Conservation (phyloP, 2,113 vertebrate species). For the Aix galericulata region DNA sequence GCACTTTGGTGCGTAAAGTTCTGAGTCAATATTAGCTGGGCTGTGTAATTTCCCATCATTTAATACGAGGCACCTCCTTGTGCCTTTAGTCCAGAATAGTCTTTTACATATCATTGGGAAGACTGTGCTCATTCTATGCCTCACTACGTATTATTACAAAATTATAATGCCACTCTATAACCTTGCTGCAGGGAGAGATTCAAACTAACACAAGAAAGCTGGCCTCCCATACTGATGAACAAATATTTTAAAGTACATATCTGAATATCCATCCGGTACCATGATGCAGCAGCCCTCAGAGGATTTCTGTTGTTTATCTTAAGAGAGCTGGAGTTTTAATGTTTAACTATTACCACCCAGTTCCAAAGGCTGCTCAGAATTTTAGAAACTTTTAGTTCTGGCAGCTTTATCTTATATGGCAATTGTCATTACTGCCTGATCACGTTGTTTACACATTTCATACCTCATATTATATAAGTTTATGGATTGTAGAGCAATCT, state of each 20-base stretch:
- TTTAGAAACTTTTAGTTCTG: not conserved
- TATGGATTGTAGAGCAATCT: not conserved
- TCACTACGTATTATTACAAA: conserved; percentile 15
- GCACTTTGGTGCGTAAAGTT: not conserved
- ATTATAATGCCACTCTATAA: conserved; percentile 12
- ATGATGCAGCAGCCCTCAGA: not conserved
- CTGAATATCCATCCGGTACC: not conserved
- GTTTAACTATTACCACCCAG: not conserved
- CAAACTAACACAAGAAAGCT: not conserved
- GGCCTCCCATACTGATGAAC: conserved; percentile 29
- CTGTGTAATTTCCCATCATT: not conserved
- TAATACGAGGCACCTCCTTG: not conserved
- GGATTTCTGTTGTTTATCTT: conserved; percentile 4
- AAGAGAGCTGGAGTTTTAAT: not conserved
- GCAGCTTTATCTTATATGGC: not conserved
- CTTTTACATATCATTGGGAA: not conserved
- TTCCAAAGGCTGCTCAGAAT: not conserved
- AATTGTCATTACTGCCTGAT: not conserved
- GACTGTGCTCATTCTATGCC: conserved; percentile 8
- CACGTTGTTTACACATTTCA: not conserved
- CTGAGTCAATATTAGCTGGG: not conserved
- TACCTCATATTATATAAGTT: not conserved
- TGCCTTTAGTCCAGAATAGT: not conserved
- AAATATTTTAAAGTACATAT: not conserved
- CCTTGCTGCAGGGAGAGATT: conserved; percentile 48